phyloP scores from a whole-genome alignment of 2,113 vertebrate genomes.

The Eurystomus gularis region DNA sequence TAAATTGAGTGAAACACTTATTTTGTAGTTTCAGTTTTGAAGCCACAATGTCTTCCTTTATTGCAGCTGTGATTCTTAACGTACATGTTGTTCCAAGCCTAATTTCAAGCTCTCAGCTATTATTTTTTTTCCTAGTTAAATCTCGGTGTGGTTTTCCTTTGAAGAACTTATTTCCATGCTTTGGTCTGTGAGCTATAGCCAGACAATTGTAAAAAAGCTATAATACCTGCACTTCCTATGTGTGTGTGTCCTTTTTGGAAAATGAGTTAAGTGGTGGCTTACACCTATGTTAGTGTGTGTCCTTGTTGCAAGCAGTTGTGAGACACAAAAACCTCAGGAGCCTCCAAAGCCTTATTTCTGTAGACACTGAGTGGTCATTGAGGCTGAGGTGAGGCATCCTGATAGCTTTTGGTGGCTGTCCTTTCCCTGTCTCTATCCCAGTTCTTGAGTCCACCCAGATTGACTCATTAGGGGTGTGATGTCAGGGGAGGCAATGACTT shows the following conservation, averaged over 20 bases:
- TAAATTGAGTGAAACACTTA: neutral
- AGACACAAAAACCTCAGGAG: neutral
- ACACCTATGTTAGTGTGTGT: neutral
- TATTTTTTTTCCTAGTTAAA: neutral
- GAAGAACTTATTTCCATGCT: neutral
- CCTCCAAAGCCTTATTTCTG: neutral
- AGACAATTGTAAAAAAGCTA: neutral
- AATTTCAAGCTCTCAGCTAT: neutral
- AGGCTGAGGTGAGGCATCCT: neutral
- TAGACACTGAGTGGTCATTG: neutral
- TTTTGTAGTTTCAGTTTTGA: neutral
- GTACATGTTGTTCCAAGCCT: neutral
- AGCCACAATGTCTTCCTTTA: neutral
- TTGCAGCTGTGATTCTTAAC: neutral
- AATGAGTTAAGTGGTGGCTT: neutral
- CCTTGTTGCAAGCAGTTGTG: neutral
- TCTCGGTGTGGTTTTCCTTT: neutral
- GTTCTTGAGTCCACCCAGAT: neutral
- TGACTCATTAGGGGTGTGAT: neutral
- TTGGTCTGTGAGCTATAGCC: neutral
- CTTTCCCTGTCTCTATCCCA: neutral
- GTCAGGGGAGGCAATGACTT: neutral
- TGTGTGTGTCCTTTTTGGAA: neutral
- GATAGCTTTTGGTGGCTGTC: neutral
- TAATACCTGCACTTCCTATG: neutral